Evolutionary conservation across 2,113 vertebrate genomes (phyloP).

Genomic region (Atractosteus spatula): DNA sequence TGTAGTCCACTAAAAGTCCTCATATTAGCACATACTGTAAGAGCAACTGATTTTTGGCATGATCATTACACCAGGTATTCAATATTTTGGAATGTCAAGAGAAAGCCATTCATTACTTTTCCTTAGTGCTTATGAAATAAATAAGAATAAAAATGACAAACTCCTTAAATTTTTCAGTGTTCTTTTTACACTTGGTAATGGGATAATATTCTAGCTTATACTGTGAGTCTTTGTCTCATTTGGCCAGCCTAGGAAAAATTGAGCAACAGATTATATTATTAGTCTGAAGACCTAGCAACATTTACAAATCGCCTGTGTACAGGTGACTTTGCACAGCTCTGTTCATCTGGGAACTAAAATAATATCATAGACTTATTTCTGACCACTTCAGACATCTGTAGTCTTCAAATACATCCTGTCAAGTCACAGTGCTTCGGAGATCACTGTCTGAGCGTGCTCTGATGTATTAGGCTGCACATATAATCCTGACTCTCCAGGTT

Average conservation of each 20-base stretch:
- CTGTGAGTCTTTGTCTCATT: not conserved
- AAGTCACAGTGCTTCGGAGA: no score
- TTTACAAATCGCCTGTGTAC: conserved; percentile 7
- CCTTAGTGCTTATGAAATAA: no score
- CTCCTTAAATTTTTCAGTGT: not conserved
- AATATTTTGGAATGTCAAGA: not conserved
- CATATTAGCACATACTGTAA: no score
- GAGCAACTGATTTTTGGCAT: no score
- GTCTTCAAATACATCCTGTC: not conserved
- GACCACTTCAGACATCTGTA: not conserved
- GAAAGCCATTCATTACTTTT: no score
- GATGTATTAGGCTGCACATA: no score
- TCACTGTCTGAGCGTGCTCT: no score
- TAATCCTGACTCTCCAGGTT: no score
- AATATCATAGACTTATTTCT: conserved; percentile 30
- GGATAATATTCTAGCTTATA: not conserved
- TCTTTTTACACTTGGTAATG: not conserved
- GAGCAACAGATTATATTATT: conserved; percentile 46
- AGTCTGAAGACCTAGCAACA: conserved; percentile 32
- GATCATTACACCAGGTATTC: no score
- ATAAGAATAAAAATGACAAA: no score
- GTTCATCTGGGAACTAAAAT: conserved; percentile 51
- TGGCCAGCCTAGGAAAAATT: conserved; percentile 46
- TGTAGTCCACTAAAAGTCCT: no score
- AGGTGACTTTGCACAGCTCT: conserved; percentile 53